Percentiles rank a stretch among this genome's conserved stretches.
These are phyloP conservation scores for Lithophane socia DNA, from an alignment of 2,888 invertebrate species.

Conservation along the genomic window DNA sequence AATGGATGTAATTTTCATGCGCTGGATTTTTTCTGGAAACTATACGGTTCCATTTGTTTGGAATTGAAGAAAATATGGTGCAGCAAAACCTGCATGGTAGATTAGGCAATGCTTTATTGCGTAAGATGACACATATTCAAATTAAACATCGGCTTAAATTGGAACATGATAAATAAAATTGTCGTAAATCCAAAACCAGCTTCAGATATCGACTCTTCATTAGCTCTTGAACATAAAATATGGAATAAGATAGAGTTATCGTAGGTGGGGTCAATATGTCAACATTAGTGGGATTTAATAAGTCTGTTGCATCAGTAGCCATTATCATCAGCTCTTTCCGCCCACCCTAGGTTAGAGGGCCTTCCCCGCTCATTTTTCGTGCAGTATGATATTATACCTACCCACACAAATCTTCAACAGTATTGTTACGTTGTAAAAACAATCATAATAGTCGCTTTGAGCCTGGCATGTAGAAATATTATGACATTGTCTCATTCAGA, in stretches of 20 bases:
- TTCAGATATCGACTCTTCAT: conserved; percentile 11
- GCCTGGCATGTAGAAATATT: conserved; percentile 12
- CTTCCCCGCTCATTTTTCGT: conserved; percentile 28
- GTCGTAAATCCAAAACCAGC: conserved; percentile 1
- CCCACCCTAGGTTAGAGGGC: conserved; percentile 53
- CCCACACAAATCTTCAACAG: conserved; percentile 44
- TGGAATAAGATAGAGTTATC: conserved; percentile 28
- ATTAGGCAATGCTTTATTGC: background rate
- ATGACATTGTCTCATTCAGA: conserved; percentile 36
- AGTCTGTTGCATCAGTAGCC: conserved; percentile 52
- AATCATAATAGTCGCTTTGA: conserved; percentile 24
- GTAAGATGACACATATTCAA: background rate
- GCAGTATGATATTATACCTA: conserved; percentile 28
- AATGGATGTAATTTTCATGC: background rate
- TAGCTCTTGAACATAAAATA: conserved; percentile 35
- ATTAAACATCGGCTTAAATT: conserved; percentile 2
- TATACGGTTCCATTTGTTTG: background rate
- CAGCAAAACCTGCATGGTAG: background rate
- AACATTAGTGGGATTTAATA: conserved; percentile 56
- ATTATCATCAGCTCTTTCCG: conserved; percentile 50
- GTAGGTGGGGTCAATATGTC: conserved; percentile 59
- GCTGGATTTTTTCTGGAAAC: too few species aligned
- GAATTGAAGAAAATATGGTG: background rate
- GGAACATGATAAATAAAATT: conserved; percentile 10
- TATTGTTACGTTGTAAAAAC: conserved; percentile 37